Base-by-base conservation (phyloP, 1,140 invertebrate genomes). In the Bombus waltoni region DNA sequence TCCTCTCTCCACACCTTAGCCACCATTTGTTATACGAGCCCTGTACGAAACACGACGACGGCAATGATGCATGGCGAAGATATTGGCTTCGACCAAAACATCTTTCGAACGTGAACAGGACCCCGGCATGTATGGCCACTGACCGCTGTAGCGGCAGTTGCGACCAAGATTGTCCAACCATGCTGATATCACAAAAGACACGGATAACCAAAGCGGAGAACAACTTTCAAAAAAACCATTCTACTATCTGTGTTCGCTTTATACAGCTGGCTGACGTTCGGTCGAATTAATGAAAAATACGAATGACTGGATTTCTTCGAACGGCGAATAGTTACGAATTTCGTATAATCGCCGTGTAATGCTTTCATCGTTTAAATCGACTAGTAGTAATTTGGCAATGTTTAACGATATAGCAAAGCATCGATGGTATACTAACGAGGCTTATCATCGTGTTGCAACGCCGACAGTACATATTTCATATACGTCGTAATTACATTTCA, bases 11-110 rank as follows among this genome's bases (percentile, higher is more conserved):
- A 89, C 91, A 90, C 91, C 90, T 90, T 85, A 40, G 78, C 77
- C 83, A 71, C 90, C 88, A 92, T 93, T 92, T 90, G 89, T 92
- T 88, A 92, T 92, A 91, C 91, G 91, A 92, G 87, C 87, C 79
- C 82, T 82, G 88, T 88, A 85, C 84, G 90, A 82, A 91, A 91
- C 87, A 92, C 85, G 89, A 92, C 86, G 89, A 92, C 82, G 88
- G 90, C 89, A 92, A 92, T 91, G 91, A 92, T 92, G 89, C 91
- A 92, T 92, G 91, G 86, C 74, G 78, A 75, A 88, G 88, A 91
- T 88, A 88, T 92, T 87, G 88, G 88, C 83, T 79, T 32, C 81
- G 87, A 78, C 90, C 88, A 81, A 92, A 90, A 90, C 85, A 90
- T 88, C 89, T 81, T 78, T 80, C 72, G 83, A 77, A 87, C 74